Evolutionary conservation across 2,797 vertebrate genomes (phyloP).

Genomic region (Chloroceryle inda): DNA sequence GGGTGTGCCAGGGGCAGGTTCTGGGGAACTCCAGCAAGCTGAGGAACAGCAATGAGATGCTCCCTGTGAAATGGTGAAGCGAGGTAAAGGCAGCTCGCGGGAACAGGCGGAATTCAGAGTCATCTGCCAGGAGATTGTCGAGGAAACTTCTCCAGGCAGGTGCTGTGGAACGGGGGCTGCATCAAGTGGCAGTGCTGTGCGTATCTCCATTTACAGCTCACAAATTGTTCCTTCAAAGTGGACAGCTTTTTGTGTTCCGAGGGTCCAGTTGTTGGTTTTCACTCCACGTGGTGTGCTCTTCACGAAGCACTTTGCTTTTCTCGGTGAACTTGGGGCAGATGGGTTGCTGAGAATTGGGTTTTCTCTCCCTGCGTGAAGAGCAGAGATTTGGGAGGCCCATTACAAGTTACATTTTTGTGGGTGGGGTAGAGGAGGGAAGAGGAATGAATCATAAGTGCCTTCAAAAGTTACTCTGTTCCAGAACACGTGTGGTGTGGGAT

Average conservation of each 20-base stretch:
- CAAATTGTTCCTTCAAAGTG: not conserved
- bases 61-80: rapidly evolving
- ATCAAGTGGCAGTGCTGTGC: not conserved
- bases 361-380: not conserved
- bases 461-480: not conserved
- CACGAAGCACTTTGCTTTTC: not conserved
- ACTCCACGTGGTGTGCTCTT: not conserved
- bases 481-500: not conserved
- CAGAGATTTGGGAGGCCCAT: not conserved
- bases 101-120: rapidly evolving
- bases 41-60: not conserved
- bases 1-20: rapidly evolving
- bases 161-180: not conserved
- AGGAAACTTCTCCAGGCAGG: not conserved
- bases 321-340: not conserved
- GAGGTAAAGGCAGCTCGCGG: rapidly evolving
- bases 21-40: not conserved
- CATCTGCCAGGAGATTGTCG: not conserved
- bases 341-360: not conserved
- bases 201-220: not conserved
- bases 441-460: slow-evolving; percentile 36
- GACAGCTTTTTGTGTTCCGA: not conserved
- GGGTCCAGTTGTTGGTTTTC: not conserved
- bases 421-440: slow-evolving; percentile 20
- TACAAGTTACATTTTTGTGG: not conserved